These are phyloP conservation scores for Epiblema foenella DNA, from an alignment of 2,888 invertebrate species.

Conservation along the genomic window DNA sequence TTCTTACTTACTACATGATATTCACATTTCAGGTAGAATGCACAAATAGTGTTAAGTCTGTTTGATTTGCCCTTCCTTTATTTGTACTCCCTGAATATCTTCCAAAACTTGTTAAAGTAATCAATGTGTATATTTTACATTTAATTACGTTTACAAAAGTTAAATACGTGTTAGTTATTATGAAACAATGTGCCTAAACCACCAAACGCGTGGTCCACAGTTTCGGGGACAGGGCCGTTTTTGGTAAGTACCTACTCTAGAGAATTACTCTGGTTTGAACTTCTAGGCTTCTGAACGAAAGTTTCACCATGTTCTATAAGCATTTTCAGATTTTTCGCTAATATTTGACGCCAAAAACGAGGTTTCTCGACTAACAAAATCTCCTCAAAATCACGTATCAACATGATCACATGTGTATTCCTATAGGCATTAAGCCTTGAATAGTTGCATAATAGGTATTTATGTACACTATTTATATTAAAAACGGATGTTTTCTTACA, in stretches of 20 bases:
- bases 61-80: conserved; percentile 13
- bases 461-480: no score
- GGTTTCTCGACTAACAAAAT: no score
- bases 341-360: no score
- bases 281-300: background rate
- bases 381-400: no score
- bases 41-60: background rate
- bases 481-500: background rate
- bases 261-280: background rate
- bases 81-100: conserved; percentile 16
- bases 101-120: background rate
- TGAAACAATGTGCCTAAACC: conserved; percentile 5
- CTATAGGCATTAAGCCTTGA: no score
- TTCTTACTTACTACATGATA: background rate
- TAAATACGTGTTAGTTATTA: background rate
- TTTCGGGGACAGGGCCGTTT: conserved; percentile 35
- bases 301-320: background rate
- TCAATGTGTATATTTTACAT: background rate
- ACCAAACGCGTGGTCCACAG: conserved; percentile 26
- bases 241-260: no score
- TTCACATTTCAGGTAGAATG: background rate
- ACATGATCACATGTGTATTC: no score
- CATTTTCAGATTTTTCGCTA: background rate
- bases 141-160: conserved; percentile 1
- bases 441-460: no score